Base-by-base conservation (phyloP, 2,797 vertebrate species). In the Chiropotes sagulatus region DNA sequence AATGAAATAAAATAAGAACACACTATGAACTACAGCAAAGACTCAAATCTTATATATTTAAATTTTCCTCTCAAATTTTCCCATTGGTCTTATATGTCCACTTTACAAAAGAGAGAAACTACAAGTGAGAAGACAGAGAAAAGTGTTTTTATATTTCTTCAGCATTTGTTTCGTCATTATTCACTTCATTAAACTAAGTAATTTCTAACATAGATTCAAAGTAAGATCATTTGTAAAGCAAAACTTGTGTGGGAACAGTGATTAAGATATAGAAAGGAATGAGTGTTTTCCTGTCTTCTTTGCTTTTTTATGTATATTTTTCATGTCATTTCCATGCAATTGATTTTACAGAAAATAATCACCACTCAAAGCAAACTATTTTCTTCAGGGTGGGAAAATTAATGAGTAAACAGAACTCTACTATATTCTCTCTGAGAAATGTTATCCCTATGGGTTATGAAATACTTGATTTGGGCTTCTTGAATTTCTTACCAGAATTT, bases 171-270 rank as follows among this genome's bases (percentile, higher is more conserved):
- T 88, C 80, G 24, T 22, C 67, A 97, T 97, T 93, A 79, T 72
- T 88, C 64, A 79, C n/a, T 64, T 46, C 12, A 88, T 41, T 93
- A 36, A 50, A 89, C 58, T 72, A 41, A 88, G n/a, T 85, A 26
- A 96, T 88, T 92, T 95, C 75, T 86, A 88, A 80, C 61, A 76
- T 22, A 84, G 72, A 89, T 28, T 88, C 79, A 93, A 97, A 97
- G 83, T 94, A 83, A 75, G 86, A 44, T 78, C 39, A 30, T 80
- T 48, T 86, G 14, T 67, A 95, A 81, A 85, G 57, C 44, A 73
- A 96, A 97, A 93, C 5, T 91, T 75, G 30, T 70, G 12, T 54
- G 67, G 9, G 41, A 33, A 75, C 19, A 24, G 30, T 89, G 41
- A 93, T 58, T 73, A 72, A 94, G 86, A 70, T 7, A 36, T 24